These are phyloP conservation scores for Melanostoma scalare DNA, from an alignment of 2,888 invertebrate species.

Conservation along the genomic window DNA sequence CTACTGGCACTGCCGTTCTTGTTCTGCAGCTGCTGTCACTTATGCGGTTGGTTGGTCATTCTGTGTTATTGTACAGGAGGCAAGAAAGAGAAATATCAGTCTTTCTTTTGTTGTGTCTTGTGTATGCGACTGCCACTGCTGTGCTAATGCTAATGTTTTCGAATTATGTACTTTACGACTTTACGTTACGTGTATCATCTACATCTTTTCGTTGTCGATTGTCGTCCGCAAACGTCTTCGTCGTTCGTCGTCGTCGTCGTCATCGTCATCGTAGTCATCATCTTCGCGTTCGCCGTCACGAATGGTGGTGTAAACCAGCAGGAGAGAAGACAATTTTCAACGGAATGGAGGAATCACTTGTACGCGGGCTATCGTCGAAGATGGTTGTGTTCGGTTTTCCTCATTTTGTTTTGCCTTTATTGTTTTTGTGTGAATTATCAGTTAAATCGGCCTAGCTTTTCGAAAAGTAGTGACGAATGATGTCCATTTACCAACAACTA, in stretches of 20 bases:
- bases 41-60: not conserved
- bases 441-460: conserved; percentile 29
- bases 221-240: conserved; percentile 20
- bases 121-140: too few species aligned
- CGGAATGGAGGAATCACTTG: conserved; percentile 79
- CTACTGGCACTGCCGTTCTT: conserved; percentile 4
- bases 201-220: conserved; percentile 27
- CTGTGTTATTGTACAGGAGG: conserved; percentile 1
- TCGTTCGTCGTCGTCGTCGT: conserved; percentile 19
- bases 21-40: conserved; percentile 28
- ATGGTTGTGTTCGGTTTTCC: conserved; percentile 76
- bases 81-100: not conserved
- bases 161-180: not conserved
- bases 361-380: conserved; percentile 78
- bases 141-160: too few species aligned
- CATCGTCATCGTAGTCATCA: conserved; percentile 19
- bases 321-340: conserved; percentile 66
- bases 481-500: conserved; percentile 31
- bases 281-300: conserved; percentile 39
- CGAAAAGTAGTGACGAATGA: conserved; percentile 36
- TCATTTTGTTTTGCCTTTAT: not conserved
- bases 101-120: conserved; percentile 5
- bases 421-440: conserved; percentile 26
- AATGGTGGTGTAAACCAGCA: conserved; percentile 68
- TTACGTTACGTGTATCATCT: conserved; percentile 39